phyloP scores from a whole-genome alignment of 2,113 vertebrate genomes.

The Heterotis niloticus region DNA sequence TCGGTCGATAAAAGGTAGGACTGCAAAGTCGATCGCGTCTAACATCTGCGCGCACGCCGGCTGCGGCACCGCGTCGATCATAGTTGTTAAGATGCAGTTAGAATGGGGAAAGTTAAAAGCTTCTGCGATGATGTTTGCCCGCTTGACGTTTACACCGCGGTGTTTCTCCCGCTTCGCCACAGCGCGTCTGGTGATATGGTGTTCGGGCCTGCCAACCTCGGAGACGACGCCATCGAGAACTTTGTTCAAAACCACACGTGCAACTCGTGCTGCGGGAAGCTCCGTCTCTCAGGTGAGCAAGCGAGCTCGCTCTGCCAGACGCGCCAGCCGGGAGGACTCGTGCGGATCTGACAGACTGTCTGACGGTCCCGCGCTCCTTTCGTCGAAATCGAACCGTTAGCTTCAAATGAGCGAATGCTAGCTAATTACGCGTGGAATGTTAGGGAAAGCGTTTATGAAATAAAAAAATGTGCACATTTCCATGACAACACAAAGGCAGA shows the following conservation, averaged over 20 bases:
- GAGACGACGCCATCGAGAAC: conserved; percentile 77
- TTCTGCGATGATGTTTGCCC: neutral
- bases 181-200: conserved; percentile 65
- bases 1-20: conserved; percentile 81
- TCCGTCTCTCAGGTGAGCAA: conserved; percentile 78
- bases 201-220: conserved; percentile 89
- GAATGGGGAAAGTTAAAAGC: neutral
- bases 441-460: conserved; percentile 42
- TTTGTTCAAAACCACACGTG: conserved; percentile 89
- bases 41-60: neutral
- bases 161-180: neutral
- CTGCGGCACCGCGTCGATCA: neutral
- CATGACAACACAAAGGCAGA: conserved; percentile 60
- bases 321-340: neutral
- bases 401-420: conserved; percentile 52
- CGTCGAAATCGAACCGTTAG: conserved; percentile 26
- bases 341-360: neutral
- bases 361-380: neutral
- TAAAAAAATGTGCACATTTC: conserved; percentile 53
- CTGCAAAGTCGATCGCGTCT: conserved; percentile 11
- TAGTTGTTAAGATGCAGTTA: neutral
- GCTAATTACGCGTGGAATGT: conserved; percentile 59
- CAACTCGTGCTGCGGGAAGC: conserved; percentile 76
- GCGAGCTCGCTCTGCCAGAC: conserved; percentile 5
- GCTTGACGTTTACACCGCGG: too few species aligned